These are phyloP conservation scores for Nephila pilipes DNA, from an alignment of 1,140 invertebrate genomes.

Conservation along the genomic window DNA sequence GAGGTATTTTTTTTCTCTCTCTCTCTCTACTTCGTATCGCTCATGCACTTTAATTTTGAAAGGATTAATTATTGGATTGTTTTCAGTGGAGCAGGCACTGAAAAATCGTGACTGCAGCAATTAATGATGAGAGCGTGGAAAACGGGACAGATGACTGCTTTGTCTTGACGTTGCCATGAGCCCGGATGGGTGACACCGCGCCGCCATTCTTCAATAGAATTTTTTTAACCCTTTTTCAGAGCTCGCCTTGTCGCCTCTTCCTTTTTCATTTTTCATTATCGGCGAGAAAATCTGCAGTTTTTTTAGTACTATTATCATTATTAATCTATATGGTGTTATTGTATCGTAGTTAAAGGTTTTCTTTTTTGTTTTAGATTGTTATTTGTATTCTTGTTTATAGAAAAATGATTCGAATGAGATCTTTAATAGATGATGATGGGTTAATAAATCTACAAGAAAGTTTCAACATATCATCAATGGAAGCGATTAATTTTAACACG, in stretches of 20 bases:
- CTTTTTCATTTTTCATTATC: neutral
- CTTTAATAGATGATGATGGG: neutral
- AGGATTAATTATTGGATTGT: conserved; percentile 67
- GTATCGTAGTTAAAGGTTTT: neutral
- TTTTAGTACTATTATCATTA: neutral
- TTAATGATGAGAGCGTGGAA: conserved; percentile 61
- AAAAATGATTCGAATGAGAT: neutral
- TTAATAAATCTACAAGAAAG: neutral
- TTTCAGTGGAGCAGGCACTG: conserved; percentile 15
- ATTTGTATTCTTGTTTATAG: neutral
- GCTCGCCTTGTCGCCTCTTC: neutral
- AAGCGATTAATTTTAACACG: too few relatives aligned
- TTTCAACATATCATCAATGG: neutral
- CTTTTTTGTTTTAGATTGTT: neutral
- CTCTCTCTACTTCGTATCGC: neutral
- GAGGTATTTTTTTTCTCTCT: neutral
- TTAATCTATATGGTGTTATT: conserved; percentile 1
- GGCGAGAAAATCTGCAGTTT: neutral
- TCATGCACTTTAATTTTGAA: conserved; percentile 49
- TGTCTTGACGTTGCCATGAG: conserved; percentile 12
- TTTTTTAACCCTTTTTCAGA: conserved; percentile 43
- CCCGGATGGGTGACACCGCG: neutral
- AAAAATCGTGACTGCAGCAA: conserved; percentile 44
- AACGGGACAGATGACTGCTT: conserved; percentile 53
- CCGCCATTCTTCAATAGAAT: neutral